Conservation (phyloP, 2,888 invertebrate genomes). For the Ecdyonurus torrentis region DNA sequence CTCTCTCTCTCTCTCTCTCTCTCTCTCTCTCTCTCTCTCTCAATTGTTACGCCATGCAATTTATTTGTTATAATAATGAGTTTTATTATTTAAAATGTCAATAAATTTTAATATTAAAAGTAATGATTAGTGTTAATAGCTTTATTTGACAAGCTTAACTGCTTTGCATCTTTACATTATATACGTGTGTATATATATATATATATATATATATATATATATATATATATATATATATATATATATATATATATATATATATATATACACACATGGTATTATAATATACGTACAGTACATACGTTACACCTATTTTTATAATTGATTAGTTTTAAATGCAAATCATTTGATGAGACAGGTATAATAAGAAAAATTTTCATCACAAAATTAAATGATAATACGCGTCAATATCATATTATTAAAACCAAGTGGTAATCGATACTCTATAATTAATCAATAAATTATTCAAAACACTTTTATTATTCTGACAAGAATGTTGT, state of each 20-base stretch:
- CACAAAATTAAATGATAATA: no score
- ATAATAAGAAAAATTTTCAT: no score
- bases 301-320: background rate
- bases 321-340: no score
- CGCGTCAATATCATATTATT: no score
- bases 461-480: no score
- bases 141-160: background rate
- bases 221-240: background rate
- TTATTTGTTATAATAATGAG: background rate
- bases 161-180: background rate
- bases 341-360: no score
- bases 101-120: background rate
- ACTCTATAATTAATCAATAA: no score
- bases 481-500: no score
- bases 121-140: background rate
- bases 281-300: background rate
- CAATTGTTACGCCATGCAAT: background rate
- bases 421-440: no score
- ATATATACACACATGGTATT: background rate
- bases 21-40: background rate
- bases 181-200: background rate
- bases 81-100: background rate
- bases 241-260: background rate
- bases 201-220: background rate
- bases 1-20: background rate